Evolutionary conservation across 2,113 vertebrate species (phyloP), one percentile per base, ranked within the genome.

Genomic region (Rhynchomys soricoides): DNA sequence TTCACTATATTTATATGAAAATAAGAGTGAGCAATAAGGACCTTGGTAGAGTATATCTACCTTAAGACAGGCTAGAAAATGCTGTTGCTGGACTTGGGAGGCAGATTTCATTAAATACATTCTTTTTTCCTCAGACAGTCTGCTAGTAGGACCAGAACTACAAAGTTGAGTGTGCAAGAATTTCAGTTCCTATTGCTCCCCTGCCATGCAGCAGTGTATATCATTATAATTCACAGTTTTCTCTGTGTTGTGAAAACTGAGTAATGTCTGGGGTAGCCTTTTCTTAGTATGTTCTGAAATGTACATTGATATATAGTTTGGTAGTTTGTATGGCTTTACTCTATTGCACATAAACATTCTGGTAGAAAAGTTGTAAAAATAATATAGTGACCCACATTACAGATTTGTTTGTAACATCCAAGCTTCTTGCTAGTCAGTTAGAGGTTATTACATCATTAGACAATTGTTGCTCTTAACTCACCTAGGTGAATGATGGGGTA

Each of bases 161-260:
- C 10, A 66, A 50, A 93, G 17, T 52, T 57, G 45, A 74, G 16
- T 0, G 16, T 7, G 5, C n/a, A 13, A 73, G 0, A 2, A 34
- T 66, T 57, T 64, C 3, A 19, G 15, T 6, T 1, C 7, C 40
- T 0, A 4, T 1, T 1, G 7, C 26, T 70, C 66, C 15, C 1
- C 9, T 1, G 16, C 26, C 48, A 29, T 48, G 40, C 59, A 71
- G 7, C 22, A 12, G 3, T 13, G 3, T 62, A 29, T 57, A 19
- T 55, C 19, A 22, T 3, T 13, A 4, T 43, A 92, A 85, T 59
- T 31, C 29, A 88, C 17, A 37, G 13, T 81, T 26, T 40, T 7
- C 2, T 8, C 12, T 8, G 43, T 37, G 21, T 2, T 13, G 73
- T 50, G 29, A 29, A 77, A 82, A 86, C 15, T 50, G 5, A 78